Base-by-base conservation (phyloP, 2,888 invertebrate species). In the Calameuta pallipes region DNA sequence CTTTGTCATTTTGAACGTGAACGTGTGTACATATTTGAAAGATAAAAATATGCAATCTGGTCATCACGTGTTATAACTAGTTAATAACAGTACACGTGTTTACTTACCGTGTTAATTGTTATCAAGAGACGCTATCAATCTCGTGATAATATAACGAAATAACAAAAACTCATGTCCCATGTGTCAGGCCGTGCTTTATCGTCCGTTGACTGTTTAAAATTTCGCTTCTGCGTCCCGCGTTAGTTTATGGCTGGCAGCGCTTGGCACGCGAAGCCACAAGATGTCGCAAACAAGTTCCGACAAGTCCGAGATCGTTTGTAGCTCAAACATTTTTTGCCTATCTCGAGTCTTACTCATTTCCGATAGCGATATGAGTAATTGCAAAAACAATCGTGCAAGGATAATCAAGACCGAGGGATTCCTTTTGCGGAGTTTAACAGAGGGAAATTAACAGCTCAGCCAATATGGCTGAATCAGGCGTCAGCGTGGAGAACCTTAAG, bases 341-440 rank as follows among this genome's bases (percentile, higher is more conserved):
- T 71, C 71, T 71, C 71, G 15, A 35, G 23, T 34, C 71, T 71
- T 71, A 71, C 71, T 71, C 71, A 71, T 34, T 30, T 13, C 30
- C 34, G 56, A 56, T 56, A 56, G 23, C 23, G 23, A 23, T 56
- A 56, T 56, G 56, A 56, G 56, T 56, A 56, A 56, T 23, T 23
- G 23, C 56, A 56, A 23, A 23, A 56, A 56, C 6, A 56, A 56
- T 56, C 56, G 9, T 56, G 9, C 23, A 23, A 9, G 23, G 23
- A 56, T 56, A 56, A 23, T 56, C 9, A 56, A 2, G 31, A 23
- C 9, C 1, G 23, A 6, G 56, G 23, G 9, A 56, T 56, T 15
- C 56, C 56, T 23, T 56, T 23, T 56, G 23, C 2, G 23, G 23
- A 9, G 2, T 9, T 23, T 56, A 56, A 56, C 23, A 23, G 2